A percentile compares a stretch with the other conserved stretches of the same genome.
phyloP scores from a whole-genome alignment of 2,113 vertebrate species.

The Seriola rivoliana region DNA sequence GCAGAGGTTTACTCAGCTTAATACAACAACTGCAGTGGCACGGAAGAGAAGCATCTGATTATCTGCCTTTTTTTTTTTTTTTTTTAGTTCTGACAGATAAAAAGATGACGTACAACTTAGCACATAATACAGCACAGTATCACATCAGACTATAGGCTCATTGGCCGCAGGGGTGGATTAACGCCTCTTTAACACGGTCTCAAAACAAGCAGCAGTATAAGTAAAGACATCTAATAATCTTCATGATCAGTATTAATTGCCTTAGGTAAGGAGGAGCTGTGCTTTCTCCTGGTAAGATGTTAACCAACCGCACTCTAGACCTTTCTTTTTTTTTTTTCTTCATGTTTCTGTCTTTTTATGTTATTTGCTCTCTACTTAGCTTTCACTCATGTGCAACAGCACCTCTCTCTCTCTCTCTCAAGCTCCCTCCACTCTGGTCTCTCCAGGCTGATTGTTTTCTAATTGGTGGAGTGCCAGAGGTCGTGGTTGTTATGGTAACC shows the following conservation, averaged over 20 bases:
- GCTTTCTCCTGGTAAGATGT: conserved; percentile 14
- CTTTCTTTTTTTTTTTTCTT: conserved; percentile 28
- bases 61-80: neutral
- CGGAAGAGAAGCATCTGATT: neutral
- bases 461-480: conserved; percentile 84
- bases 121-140: neutral
- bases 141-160: neutral
- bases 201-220: neutral
- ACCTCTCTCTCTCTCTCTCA: conserved; percentile 37
- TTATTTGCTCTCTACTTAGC: conserved; percentile 55
- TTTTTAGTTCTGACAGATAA: neutral
- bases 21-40: neutral
- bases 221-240: neutral
- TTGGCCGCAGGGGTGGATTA: neutral
- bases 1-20: conserved; percentile 7
- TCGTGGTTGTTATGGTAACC: conserved; percentile 86
- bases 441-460: conserved; percentile 84
- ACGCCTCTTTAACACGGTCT: neutral
- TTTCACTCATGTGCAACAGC: conserved; percentile 40
- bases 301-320: conserved; percentile 11
- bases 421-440: conserved; percentile 64
- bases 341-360: conserved; percentile 28
- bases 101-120: neutral
- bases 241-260: neutral
- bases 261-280: neutral